A percentile compares a stretch with the other conserved stretches of the same genome.
Evolutionary conservation across 2,797 vertebrate species (phyloP).

Genomic region (Onychomys torridus): DNA sequence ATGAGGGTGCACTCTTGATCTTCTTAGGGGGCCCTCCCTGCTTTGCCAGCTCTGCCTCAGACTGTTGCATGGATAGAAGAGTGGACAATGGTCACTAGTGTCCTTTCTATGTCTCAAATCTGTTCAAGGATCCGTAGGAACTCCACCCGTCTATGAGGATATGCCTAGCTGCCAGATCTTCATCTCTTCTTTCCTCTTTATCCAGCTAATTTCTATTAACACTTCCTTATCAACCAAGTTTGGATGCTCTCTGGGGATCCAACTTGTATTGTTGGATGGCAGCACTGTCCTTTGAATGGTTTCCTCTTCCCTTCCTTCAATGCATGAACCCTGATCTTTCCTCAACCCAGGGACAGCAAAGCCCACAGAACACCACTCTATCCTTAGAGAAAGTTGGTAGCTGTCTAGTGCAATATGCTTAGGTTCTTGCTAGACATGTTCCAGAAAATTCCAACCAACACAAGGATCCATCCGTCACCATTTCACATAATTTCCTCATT

Average conservation of each 20-base stretch:
- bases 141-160: neutral
- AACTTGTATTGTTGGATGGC: too few relatives aligned
- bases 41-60: neutral
- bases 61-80: neutral
- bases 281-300: neutral
- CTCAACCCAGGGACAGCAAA: neutral
- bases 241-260: neutral
- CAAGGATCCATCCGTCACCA: too few relatives aligned
- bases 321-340: neutral
- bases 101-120: neutral
- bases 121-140: neutral
- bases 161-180: neutral
- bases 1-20: fast-evolving
- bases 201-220: neutral
- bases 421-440: neutral
- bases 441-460: neutral
- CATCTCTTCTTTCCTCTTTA: neutral
- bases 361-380: neutral
- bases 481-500: neutral
- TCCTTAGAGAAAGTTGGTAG: neutral
- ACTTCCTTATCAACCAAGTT: neutral
- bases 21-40: neutral
- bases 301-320: neutral
- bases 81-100: too few relatives aligned
- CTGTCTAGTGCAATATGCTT: neutral